Evolutionary conservation across 2,113 vertebrate species (phyloP).

Genomic region (Cebidichthys violaceus): DNA sequence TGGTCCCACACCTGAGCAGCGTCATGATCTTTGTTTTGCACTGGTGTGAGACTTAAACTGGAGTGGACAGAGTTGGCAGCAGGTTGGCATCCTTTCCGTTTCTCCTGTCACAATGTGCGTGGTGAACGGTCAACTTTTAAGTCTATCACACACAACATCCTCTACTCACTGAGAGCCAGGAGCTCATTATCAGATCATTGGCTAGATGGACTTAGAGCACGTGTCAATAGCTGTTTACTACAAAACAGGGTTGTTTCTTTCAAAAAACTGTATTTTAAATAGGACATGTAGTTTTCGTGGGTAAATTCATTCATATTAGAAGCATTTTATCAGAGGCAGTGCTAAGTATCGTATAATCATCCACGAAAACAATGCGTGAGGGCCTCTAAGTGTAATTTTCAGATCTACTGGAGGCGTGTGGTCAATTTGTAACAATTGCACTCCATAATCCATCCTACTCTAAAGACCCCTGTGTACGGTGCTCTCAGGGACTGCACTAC

Average conservation of each 20-base stretch:
- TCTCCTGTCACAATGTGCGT: neutral
- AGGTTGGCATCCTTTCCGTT: conserved; percentile 8
- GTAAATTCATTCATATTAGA: neutral
- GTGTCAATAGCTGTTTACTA: neutral
- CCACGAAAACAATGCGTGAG: neutral
- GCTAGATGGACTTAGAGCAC: neutral
- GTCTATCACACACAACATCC: conserved; percentile 4
- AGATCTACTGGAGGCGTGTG: conserved; percentile 1
- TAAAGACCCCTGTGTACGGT: conserved; percentile 27
- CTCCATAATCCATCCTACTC: conserved; percentile 47
- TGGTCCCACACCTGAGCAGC: conserved; percentile 89
- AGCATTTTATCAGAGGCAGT: neutral
- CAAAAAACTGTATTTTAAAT: neutral
- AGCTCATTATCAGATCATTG: conserved; percentile 10
- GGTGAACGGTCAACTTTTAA: conserved; percentile 9
- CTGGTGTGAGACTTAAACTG: conserved; percentile 90
- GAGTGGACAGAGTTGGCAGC: conserved; percentile 68
- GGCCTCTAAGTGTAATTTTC: neutral
- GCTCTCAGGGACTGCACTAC: conserved; percentile 42
- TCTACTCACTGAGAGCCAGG: neutral
- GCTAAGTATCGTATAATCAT: neutral
- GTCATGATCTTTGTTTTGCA: conserved; percentile 87
- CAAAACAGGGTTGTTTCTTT: neutral
- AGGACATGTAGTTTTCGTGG: neutral
- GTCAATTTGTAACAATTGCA: conserved; percentile 47